Base-by-base conservation (phyloP, 2,888 invertebrate genomes). In the Girardia tigrina region DNA sequence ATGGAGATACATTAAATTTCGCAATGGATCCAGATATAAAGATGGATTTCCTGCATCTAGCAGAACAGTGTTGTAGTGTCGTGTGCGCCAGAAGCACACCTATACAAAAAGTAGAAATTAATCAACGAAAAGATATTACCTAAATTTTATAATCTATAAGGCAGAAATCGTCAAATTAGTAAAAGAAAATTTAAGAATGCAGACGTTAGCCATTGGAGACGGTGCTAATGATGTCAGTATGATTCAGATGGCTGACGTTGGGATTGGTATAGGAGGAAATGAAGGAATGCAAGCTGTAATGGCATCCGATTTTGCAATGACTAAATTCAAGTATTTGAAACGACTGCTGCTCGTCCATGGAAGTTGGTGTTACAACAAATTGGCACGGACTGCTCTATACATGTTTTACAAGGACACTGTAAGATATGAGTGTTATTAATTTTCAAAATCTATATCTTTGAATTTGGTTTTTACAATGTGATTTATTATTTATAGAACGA, bases 1-100 rank as follows among this genome's bases (percentile, higher is more conserved):
- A 95, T 86, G 94, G 94, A 0, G 90, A 91, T 82, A 94, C 94
- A 26, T 87, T 95, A 77, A 91, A 91, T 69, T 93, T 90, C 84
- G 92, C 94, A 14, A 27, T 77, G 20, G 72, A 71, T 1, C 26
- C 20, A n/a, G 36, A 71, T n/a, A 26, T 72, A 16, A 29, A 77
- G n/a, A 23, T 28, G 29, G 71, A 77, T 8, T 77, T 77, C 29
- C 28, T 77, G 2, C 26, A 26, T 23, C 70, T 77, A n/a, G 78
- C 74, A 26, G 29, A 71, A 23, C 69, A 75, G 28, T 77, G 77
- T 29, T n/a, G 69, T 16, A 36, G 69, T 12, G 77, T 77, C 42
- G 72, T 77, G 29, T 77, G 77, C 70, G 78, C 78, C 29, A 75
- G 77, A 8, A 42, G 71, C 12, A 77, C 77, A 12, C 77, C 77